Evolutionary conservation across 2,797 vertebrate genomes (phyloP).

Genomic region (Crenuchus spilurus): DNA sequence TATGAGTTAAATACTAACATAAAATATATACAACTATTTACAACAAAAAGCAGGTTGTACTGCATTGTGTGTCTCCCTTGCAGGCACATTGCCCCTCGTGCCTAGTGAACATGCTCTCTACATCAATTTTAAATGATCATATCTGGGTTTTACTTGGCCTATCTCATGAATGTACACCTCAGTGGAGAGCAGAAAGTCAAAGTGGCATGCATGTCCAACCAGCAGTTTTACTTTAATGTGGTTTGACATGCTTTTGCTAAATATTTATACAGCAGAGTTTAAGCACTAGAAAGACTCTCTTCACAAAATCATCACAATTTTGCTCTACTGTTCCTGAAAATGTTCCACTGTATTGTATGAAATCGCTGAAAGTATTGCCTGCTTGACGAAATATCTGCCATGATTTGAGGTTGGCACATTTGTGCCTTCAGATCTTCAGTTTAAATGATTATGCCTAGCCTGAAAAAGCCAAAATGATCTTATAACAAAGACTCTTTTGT

Average conservation of each 20-base stretch:
- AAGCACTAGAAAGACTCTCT: constrained; percentile 19
- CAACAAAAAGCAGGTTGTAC: too few relatives aligned
- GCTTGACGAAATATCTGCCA: constrained; percentile 1
- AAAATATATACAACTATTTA: too few relatives aligned
- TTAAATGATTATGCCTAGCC: constrained; percentile 3
- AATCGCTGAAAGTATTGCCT: background rate
- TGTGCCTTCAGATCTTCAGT: constrained; percentile 5
- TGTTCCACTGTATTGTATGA: background rate
- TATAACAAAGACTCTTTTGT: background rate
- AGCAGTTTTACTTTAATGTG: constrained; percentile 30
- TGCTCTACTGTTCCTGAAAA: background rate
- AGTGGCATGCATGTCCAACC: constrained; percentile 28
- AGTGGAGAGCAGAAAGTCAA: too few relatives aligned
- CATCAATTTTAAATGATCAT: too few relatives aligned
- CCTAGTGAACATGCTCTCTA: too few relatives aligned
- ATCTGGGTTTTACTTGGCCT: too few relatives aligned
- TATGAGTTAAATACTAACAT: too few relatives aligned
- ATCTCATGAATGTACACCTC: too few relatives aligned
- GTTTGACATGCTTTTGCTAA: constrained; percentile 25
- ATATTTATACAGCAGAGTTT: constrained; percentile 34
- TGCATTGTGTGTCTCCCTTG: too few relatives aligned
- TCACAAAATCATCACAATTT: constrained; percentile 9
- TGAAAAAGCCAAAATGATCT: constrained; percentile 1
- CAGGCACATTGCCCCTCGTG: too few relatives aligned
- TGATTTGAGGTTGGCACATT: constrained; percentile 23